phyloP scores from a whole-genome alignment of 2,888 invertebrate species.

The Melanophora roralis region DNA sequence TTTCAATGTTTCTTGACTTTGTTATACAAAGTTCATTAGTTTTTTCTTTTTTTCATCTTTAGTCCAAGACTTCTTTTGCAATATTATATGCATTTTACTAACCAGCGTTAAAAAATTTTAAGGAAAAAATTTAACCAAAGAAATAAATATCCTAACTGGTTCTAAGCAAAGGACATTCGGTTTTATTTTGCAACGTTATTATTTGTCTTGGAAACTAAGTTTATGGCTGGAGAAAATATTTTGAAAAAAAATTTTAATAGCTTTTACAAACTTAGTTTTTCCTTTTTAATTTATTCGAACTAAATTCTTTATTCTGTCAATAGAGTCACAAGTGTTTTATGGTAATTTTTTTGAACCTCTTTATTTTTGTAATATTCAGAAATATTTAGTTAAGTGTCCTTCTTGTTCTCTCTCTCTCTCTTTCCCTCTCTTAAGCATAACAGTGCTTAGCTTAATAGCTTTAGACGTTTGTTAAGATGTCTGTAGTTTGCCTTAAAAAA shows the following conservation, averaged over 20 bases:
- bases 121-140: background rate
- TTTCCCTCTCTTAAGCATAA: background rate
- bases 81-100: constrained; percentile 53
- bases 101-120: background rate
- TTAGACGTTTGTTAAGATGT: background rate
- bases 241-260: too few relatives aligned
- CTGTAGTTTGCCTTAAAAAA: background rate
- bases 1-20: constrained; percentile 56
- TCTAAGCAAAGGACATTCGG: background rate
- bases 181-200: constrained; percentile 1
- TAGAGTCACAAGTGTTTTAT: background rate
- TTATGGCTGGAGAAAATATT: background rate
- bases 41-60: constrained; percentile 1
- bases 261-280: too few relatives aligned
- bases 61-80: constrained; percentile 32
- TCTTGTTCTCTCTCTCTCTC: background rate
- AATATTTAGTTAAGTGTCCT: constrained; percentile 31
- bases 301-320: background rate
- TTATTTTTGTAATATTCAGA: background rate
- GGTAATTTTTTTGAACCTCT: constrained; percentile 2
- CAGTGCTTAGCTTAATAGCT: constrained; percentile 9
- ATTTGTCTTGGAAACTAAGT: background rate
- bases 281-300: background rate
- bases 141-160: background rate
- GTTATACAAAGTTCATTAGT: constrained; percentile 43